These are phyloP conservation scores for Pitangus sulphuratus DNA, from an alignment of 2,797 vertebrate species.

Conservation along the genomic window DNA sequence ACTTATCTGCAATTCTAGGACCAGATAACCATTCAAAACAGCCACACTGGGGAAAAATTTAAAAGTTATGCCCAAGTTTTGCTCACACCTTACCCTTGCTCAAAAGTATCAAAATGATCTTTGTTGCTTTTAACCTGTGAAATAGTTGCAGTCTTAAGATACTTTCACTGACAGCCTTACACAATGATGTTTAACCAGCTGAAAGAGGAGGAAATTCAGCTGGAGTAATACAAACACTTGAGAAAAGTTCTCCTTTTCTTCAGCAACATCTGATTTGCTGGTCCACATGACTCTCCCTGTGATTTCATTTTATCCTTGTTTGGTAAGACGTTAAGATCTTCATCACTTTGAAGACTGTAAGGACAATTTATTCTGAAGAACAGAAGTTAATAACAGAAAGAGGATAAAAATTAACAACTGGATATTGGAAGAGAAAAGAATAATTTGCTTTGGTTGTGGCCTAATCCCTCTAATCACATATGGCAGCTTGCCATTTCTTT, in stretches of 20 bases:
- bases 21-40: not conserved
- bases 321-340: not conserved
- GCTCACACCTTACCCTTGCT: not conserved
- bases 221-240: not conserved
- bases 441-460: not conserved
- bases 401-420: not conserved
- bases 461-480: slow-evolving; percentile 1
- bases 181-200: not conserved
- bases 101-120: not conserved
- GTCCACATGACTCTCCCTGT: not conserved
- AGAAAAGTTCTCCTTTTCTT: not conserved
- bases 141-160: not conserved
- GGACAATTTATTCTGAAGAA: not conserved
- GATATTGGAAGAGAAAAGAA: not conserved
- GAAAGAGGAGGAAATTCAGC: not conserved
- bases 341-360: not conserved
- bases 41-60: not conserved
- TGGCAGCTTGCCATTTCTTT: not conserved
- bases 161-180: not conserved
- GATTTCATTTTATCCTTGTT: not conserved
- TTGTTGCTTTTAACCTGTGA: not conserved
- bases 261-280: not conserved
- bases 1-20: not conserved
- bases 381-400: not conserved
- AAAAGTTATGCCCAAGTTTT: not conserved